Conservation (phyloP, 1,140 invertebrate genomes). For the Trachymyrmex cornetzi region DNA sequence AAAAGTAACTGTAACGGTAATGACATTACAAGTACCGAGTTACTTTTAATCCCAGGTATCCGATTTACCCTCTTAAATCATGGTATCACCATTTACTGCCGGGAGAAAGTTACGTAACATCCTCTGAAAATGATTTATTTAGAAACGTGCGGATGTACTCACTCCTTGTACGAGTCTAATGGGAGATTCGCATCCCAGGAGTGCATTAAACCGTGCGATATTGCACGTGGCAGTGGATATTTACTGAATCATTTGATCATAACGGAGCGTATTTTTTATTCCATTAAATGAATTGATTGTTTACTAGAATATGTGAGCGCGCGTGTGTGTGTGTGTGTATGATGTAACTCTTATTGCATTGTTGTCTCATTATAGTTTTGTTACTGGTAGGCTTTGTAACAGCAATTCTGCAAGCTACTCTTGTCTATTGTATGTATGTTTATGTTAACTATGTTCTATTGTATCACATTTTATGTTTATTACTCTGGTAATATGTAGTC, state of each 20-base stretch:
- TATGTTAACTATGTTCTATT: too few relatives aligned
- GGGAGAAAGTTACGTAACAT: conserved; percentile 38
- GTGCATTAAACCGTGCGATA: not conserved
- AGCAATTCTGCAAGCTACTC: too few relatives aligned
- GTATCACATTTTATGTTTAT: too few relatives aligned
- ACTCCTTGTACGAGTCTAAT: conserved; percentile 10
- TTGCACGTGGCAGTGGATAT: not conserved
- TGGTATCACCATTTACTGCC: conserved; percentile 9
- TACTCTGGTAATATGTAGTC: too few relatives aligned
- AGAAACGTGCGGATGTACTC: conserved; percentile 6
- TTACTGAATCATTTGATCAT: not conserved
- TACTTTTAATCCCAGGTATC: too few relatives aligned
- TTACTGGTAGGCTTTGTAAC: too few relatives aligned
- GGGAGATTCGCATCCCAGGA: not conserved
- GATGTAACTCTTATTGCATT: too few relatives aligned
- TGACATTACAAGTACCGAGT: too few relatives aligned
- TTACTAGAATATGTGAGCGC: not conserved
- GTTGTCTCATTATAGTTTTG: too few relatives aligned
- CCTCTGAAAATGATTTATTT: conserved; percentile 62
- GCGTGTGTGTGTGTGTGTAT: too few relatives aligned
- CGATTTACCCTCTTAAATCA: conserved; percentile 41
- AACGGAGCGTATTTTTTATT: not conserved
- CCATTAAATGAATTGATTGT: not conserved
- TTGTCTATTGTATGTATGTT: too few relatives aligned
- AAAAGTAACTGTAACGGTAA: too few relatives aligned